A percentile compares a stretch with the other conserved stretches of the same genome.
Evolutionary conservation across 2,888 invertebrate genomes (phyloP).

Genomic region (Hyppa rectilinea): DNA sequence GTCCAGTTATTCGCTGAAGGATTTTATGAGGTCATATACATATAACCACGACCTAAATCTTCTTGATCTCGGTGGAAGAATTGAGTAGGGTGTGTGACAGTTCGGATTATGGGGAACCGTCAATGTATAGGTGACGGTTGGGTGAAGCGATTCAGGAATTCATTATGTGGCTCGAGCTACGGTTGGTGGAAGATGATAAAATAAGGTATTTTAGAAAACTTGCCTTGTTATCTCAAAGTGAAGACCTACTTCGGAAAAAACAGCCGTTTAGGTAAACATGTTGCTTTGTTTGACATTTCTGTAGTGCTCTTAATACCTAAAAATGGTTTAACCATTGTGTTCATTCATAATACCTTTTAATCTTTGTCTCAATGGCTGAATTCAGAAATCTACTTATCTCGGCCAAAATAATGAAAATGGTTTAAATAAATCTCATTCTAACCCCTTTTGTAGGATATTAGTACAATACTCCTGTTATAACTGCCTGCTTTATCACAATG

Average conservation of each 20-base stretch:
- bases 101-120: slow-evolving; percentile 71
- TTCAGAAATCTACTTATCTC: too few species aligned
- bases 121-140: slow-evolving; percentile 60
- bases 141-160: slow-evolving; percentile 45
- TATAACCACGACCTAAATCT: slow-evolving; percentile 75
- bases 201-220: slow-evolving; percentile 17
- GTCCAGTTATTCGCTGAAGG: slow-evolving; percentile 59
- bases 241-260: too few species aligned
- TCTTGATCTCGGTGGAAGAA: slow-evolving; percentile 72
- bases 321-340: too few species aligned
- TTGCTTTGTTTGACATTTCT: too few species aligned
- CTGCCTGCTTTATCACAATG: background rate
- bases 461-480: background rate
- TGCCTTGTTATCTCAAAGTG: too few species aligned
- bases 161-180: slow-evolving; percentile 34
- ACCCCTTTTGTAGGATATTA: background rate
- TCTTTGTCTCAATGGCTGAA: too few species aligned
- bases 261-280: too few species aligned
- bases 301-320: too few species aligned
- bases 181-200: background rate
- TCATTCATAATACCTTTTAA: too few species aligned
- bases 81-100: slow-evolving; percentile 75
- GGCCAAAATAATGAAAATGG: too few species aligned
- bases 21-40: slow-evolving; percentile 73
- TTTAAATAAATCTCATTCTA: too few species aligned